Evolutionary conservation across 2,113 vertebrate genomes (phyloP), one percentile per base, ranked within the genome.

Genomic region (Myiozetetes cayanensis): DNA sequence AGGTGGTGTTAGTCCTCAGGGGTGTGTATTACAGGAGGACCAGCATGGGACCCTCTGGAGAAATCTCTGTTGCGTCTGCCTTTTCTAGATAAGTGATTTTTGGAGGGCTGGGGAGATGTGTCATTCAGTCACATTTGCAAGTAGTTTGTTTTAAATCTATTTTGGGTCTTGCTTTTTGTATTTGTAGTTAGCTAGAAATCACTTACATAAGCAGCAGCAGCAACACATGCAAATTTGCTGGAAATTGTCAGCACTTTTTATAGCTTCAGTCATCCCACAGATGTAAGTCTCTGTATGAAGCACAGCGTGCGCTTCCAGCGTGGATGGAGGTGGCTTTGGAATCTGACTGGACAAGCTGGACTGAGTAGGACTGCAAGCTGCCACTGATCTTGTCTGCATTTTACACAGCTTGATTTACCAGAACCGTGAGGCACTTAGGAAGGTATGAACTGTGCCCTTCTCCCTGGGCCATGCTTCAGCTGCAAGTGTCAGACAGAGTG

Each of bases 191-290:
- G 85, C 85, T 70, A 83, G 78, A 94, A 97, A 95, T 82, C 95
- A 84, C 72, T 96, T 95, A 96, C 55, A 95, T 97, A 96, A 96
- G 96, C 89, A 96, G 93, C 94, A 96, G 88, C 75, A 91, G 87
- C 85, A 96, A 88, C 90, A 94, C 90, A 94, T 92, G 93, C 91
- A 97, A 72, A 97, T 94, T 83, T 49, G 31, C 89, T 97, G 90
- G 89, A 96, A 95, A 90, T 85, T 96, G 86, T 95, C 92, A 97
- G 94, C 87, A 91, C 84, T 97, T 97, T 97, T 96, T 96, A 97
- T 96, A 97, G 95, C 93, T 95, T 91, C 93, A 95, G 92, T 91
- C 96, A 85, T 97, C 91, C 89, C 91, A 84, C 87, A 94, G 93
- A 89, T 96, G 85, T 87, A 91, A 87, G 95, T 71, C 94, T 95